Base-by-base conservation (phyloP, 2,888 invertebrate genomes). In the Acanthosepion esculentum region DNA sequence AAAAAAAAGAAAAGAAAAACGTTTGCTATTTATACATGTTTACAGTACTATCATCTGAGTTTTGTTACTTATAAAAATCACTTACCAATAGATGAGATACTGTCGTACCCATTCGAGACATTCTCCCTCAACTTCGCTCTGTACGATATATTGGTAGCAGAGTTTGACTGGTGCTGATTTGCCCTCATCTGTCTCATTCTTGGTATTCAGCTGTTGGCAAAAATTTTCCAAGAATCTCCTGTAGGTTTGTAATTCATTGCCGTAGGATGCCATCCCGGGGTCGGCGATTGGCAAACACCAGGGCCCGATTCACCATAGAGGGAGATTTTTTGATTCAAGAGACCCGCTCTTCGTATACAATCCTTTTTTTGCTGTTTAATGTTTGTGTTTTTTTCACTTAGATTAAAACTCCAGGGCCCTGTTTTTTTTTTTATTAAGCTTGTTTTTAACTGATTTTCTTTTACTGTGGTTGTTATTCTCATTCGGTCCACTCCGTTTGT, bases 101-200 rank as follows among this genome's bases (percentile, higher is more conserved):
- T 97, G 96, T 93, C 96, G 95, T n/a, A 95, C 95, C 97, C 96
- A 97, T 64, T 96, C 96, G 64, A 97, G 95, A 95, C 96, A 96
- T 95, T 97, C 97, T 94, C 96, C 97, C 95, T 97, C 96, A 48
- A 97, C 94, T 95, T 97, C 97, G 29, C 95, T 95, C 48, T 95
- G 95, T 20, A 95, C 95, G 33, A 97, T 48, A 53, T 93, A 53
- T n/a, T 93, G 50, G 48, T 93, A 94, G 93, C 95, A 96, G 33
- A 95, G 95, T 92, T 96, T 95, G 41, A 96, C 94, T 78, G 96
- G 96, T 91, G 96, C 95, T 64, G 94, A 94, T 94, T 96, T 96
- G 94, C 95, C 96, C 48, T 96, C 95, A 78, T 96, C 96, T 95
- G 95, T 92, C 50, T 59, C 59, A 20, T 55, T 94, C 94, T 95